These are phyloP conservation scores for Manis pentadactyla DNA, from an alignment of 2,797 vertebrate genomes.

Conservation along the genomic window DNA sequence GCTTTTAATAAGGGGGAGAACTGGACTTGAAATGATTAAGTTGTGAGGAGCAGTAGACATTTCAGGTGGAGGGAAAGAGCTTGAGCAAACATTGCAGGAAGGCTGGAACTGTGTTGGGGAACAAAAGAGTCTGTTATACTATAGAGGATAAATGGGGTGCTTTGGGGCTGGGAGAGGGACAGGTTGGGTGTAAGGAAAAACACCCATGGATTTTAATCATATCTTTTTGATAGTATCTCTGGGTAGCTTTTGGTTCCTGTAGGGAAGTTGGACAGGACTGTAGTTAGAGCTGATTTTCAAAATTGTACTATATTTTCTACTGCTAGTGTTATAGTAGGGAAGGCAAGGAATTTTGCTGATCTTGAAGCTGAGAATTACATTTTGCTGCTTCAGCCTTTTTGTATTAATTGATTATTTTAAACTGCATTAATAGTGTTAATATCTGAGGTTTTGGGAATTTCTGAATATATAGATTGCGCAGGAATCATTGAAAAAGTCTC, in stretches of 20 bases:
- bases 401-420: slow-evolving; percentile 51
- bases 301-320: slow-evolving; percentile 39
- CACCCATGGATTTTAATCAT: not conserved
- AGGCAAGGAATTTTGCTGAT: slow-evolving; percentile 45
- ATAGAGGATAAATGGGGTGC: not conserved
- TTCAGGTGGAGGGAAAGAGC: slow-evolving; percentile 20
- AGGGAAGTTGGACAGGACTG: not conserved
- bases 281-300: slow-evolving; percentile 39
- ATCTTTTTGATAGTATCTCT: not conserved
- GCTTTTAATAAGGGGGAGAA: not conserved
- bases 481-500: slow-evolving; percentile 29
- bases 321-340: slow-evolving; percentile 5
- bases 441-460: not conserved
- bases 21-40: not conserved
- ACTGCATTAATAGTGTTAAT: not conserved
- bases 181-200: not conserved
- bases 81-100: not conserved
- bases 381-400: slow-evolving; percentile 42
- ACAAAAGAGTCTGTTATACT: not conserved
- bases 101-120: slow-evolving; percentile 20
- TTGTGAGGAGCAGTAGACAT: not conserved
- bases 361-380: not conserved
- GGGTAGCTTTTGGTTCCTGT: slow-evolving; percentile 32
- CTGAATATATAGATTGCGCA: not conserved
- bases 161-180: not conserved